Evolutionary conservation across 2,113 vertebrate species (phyloP).

Genomic region (Malurus cyaneus): DNA sequence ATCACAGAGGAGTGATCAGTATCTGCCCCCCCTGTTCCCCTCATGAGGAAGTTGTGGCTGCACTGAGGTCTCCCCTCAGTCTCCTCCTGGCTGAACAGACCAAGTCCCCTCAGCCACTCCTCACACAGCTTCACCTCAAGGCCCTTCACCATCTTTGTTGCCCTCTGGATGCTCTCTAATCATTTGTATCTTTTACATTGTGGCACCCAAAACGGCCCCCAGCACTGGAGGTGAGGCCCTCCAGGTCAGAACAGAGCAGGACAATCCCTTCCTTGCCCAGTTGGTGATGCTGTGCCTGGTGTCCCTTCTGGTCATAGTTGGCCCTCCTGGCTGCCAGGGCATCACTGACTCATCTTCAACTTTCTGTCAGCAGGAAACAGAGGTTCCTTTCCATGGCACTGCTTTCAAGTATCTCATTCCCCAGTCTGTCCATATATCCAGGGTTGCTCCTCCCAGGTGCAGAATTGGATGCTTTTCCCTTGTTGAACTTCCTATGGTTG

Average conservation of each 20-base stretch:
- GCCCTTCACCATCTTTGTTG: neutral
- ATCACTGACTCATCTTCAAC: neutral
- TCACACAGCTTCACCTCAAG: rapidly evolving
- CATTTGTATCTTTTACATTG: neutral
- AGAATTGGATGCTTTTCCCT: neutral
- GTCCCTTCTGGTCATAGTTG: rapidly evolving
- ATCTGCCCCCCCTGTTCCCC: neutral
- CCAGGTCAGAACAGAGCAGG: rapidly evolving
- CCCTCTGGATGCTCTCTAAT: neutral
- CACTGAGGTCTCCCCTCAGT: neutral
- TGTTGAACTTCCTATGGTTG: neutral
- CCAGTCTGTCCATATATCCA: neutral
- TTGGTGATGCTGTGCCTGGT: neutral
- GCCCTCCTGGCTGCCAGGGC: neutral
- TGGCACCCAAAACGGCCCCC: neutral
- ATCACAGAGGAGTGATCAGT: neutral
- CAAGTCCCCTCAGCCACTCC: neutral
- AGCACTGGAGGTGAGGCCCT: neutral
- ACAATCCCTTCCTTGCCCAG: neutral
- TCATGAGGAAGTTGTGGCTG: neutral
- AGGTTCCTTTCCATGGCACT: neutral
- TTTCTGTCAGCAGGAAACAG: too few relatives aligned
- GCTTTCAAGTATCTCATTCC: neutral
- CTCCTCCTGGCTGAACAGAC: neutral
- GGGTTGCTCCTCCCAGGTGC: neutral